A percentile compares a stretch with the other conserved stretches of the same genome.
Evolutionary conservation across 2,113 vertebrate genomes (phyloP).

Genomic region (Saguinus imperator): DNA sequence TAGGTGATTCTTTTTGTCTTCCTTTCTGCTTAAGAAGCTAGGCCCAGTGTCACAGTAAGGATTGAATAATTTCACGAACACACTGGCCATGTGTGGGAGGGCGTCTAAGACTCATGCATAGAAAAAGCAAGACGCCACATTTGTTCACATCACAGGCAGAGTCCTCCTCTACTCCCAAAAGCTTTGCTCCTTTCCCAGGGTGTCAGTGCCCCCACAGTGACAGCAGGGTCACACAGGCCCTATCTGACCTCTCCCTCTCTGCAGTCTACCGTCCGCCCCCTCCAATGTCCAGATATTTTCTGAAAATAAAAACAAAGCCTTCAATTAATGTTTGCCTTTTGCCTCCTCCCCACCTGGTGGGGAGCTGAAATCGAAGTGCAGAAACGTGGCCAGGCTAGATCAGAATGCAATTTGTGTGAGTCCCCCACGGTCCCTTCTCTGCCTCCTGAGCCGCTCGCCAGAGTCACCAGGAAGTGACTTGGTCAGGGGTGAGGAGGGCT

Average conservation of each 20-base stretch:
- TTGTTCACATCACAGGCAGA: rapidly evolving
- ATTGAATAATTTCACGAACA: rapidly evolving
- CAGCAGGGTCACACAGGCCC: rapidly evolving
- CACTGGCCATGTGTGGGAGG: rapidly evolving
- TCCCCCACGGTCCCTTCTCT: neutral
- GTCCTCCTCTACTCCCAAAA: neutral
- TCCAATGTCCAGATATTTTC: neutral
- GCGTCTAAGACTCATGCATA: neutral
- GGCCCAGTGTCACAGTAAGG: neutral
- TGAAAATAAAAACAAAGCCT: conserved; percentile 26
- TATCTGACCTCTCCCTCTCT: neutral
- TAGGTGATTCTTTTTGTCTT: neutral
- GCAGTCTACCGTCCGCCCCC: neutral
- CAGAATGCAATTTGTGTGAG: neutral
- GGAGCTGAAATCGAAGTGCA: conserved; percentile 39
- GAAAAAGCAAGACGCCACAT: neutral
- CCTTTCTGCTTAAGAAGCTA: neutral
- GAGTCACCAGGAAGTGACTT: conserved; percentile 50
- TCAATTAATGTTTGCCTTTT: conserved; percentile 2
- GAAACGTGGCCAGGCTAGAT: neutral
- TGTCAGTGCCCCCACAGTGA: rapidly evolving
- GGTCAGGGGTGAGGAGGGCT: neutral
- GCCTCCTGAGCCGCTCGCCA: neutral
- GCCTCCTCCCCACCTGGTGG: conserved; percentile 39
- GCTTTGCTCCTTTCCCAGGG: neutral